Percentiles rank a stretch among this genome's conserved stretches.
These are phyloP conservation scores for Crossaster papposus DNA, from an alignment of 53 echinoderm and acorn worm genomes.

Conservation along the genomic window DNA sequence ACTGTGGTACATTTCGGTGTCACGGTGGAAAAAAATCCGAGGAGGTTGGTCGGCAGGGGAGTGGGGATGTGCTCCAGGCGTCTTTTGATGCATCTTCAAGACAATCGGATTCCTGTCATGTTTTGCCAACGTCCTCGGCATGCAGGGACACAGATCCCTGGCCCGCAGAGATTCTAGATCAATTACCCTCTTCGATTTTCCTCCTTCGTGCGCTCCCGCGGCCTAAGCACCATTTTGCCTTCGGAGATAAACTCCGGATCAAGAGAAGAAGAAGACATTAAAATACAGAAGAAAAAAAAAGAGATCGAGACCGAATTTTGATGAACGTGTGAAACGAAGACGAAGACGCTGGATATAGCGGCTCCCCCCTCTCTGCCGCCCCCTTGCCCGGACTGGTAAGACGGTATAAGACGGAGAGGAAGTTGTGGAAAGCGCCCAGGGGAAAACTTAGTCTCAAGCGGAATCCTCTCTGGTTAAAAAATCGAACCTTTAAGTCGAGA, in stretches of 20 bases:
- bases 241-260: constrained; percentile 58
- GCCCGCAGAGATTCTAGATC: constrained; percentile 39
- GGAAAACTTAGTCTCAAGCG: constrained; percentile 65
- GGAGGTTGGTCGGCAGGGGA: constrained; percentile 27
- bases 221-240: constrained; percentile 48
- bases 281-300: neutral
- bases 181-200: constrained; percentile 59
- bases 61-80: constrained; percentile 48
- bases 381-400: neutral
- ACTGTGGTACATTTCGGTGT: neutral
- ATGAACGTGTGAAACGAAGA: constrained; percentile 41
- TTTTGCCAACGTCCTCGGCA: constrained; percentile 34
- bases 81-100: constrained; percentile 52
- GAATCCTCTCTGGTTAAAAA: constrained; percentile 45
- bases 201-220: constrained; percentile 3
- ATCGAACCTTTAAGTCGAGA: constrained; percentile 45
- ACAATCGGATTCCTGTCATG: constrained; percentile 66
- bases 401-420: constrained; percentile 30
- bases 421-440: constrained; percentile 54
- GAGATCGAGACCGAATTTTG: constrained; percentile 49
- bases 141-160: constrained; percentile 62
- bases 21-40: neutral
- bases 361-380: neutral
- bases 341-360: constrained; percentile 15
- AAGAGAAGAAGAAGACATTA: constrained; percentile 11